A percentile compares a stretch with the other conserved stretches of the same genome.
These are phyloP conservation scores for Sinhomidia bicolor DNA, from an alignment of 2,888 invertebrate species.

Conservation along the genomic window DNA sequence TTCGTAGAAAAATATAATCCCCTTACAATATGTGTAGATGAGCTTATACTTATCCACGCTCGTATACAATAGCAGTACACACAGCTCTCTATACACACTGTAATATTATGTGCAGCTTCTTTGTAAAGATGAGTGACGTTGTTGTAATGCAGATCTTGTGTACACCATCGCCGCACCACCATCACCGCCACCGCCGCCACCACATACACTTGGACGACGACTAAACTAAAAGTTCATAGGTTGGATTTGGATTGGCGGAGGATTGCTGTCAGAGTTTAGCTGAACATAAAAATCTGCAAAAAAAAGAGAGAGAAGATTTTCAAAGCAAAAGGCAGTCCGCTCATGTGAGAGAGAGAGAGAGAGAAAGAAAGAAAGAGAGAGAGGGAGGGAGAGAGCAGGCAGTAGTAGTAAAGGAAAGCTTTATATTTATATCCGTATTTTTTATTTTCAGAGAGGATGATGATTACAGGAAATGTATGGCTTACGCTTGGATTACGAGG, in stretches of 20 bases:
- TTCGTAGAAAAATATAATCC: slow-evolving; percentile 31
- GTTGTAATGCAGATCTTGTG: neutral
- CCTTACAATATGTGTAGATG: neutral
- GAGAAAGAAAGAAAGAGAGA: too few relatives aligned
- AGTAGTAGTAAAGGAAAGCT: too few relatives aligned
- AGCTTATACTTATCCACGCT: too few relatives aligned
- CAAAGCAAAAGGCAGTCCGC: neutral
- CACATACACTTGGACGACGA: neutral
- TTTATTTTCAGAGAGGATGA: neutral
- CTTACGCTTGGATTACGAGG: slow-evolving; percentile 32
- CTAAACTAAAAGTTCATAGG: slow-evolving; percentile 37
- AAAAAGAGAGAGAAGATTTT: too few relatives aligned
- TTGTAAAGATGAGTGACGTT: neutral
- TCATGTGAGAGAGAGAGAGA: too few relatives aligned
- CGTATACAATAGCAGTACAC: neutral
- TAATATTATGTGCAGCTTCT: neutral
- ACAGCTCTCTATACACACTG: too few relatives aligned
- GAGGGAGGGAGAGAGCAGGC: too few relatives aligned
- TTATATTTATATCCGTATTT: neutral
- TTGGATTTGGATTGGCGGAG: neutral
- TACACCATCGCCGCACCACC: too few relatives aligned
- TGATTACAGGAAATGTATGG: slow-evolving; percentile 21
- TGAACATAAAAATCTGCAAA: slow-evolving; percentile 5
- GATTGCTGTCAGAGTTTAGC: slow-evolving; percentile 15
- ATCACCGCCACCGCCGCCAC: too few relatives aligned